Evolutionary conservation across 2,113 vertebrate species (phyloP), one percentile per base, ranked within the genome.

Genomic region (Syngnathus floridae): DNA sequence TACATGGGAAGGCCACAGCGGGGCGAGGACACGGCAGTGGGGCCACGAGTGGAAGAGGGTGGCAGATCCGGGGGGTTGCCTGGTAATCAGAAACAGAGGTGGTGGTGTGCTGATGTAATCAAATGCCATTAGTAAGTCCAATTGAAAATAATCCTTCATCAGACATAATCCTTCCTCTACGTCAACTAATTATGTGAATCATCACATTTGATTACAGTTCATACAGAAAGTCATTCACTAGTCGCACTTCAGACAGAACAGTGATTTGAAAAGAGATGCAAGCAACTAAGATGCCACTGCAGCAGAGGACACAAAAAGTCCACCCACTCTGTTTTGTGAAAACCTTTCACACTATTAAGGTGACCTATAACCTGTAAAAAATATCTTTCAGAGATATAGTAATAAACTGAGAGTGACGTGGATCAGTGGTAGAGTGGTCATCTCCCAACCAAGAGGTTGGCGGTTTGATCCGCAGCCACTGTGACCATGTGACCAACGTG

Each of bases 1-100:
- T 89, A 89, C 82, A 80, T 77, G 75, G 79, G 72, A 52, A 69
- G 76, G 62, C 62, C 64, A 64, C 73, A 64, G 79, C 5, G 13
- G 70, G 45, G 43, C 54, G 41, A 62, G 70, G 60, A 62, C 62
- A 65, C 59, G 60, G 79, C 72, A 45, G 67, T 60, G 19, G 48
- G 19, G 3, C 19, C 48, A 61, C 38, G 12, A 16, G 66, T 66
- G 31, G 58, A 19, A 68, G 43, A 52, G 54, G 70, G 70, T 31
- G 64, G 74, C 64, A 48, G 58, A 75, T 75, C 35, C 45, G 40
- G 59, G 70, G 65, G 59, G 61, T 69, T 81, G 49, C 51, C 52
- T 76, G 66, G 36, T 69, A 61, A 70, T 68, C 62, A 82, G 38
- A 62, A 66, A 70, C 43, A 35, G 40, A 64, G 37, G 26, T 31